Conservation (phyloP, 2,888 invertebrate species). For the Xanthia togata region DNA sequence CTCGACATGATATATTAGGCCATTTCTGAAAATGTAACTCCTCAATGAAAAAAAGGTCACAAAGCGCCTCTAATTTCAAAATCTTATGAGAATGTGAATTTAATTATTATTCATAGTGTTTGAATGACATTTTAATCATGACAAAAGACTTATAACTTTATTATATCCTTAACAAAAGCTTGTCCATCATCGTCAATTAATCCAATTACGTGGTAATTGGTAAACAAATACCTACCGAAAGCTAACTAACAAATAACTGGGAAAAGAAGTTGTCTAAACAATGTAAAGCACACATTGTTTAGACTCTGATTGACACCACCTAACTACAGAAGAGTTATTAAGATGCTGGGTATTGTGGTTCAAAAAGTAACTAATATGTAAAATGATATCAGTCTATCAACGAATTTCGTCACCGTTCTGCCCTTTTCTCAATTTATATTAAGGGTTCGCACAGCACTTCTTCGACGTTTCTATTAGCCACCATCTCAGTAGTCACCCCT, state of each 20-base stretch:
- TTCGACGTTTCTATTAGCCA: background rate
- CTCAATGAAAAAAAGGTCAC: background rate
- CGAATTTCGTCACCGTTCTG: background rate
- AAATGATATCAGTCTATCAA: background rate
- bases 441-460: background rate
- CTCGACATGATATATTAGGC: constrained; percentile 23
- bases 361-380: background rate
- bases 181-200: constrained; percentile 36
- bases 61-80: background rate
- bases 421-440: background rate
- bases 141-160: constrained; percentile 32
- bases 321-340: background rate
- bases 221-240: constrained; percentile 2
- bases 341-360: too few species aligned
- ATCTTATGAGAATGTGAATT: background rate
- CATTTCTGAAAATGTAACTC: background rate
- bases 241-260: constrained; percentile 21
- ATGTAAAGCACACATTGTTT: constrained; percentile 2
- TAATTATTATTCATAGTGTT: background rate
- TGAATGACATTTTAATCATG: constrained; percentile 11
- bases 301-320: background rate
- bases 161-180: constrained; percentile 30
- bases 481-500: background rate
- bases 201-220: constrained; percentile 25
- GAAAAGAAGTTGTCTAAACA: constrained; percentile 28